Evolutionary conservation across 1,140 invertebrate genomes (phyloP), one percentile per base, ranked within the genome.

Genomic region (Zophobas atratus): DNA sequence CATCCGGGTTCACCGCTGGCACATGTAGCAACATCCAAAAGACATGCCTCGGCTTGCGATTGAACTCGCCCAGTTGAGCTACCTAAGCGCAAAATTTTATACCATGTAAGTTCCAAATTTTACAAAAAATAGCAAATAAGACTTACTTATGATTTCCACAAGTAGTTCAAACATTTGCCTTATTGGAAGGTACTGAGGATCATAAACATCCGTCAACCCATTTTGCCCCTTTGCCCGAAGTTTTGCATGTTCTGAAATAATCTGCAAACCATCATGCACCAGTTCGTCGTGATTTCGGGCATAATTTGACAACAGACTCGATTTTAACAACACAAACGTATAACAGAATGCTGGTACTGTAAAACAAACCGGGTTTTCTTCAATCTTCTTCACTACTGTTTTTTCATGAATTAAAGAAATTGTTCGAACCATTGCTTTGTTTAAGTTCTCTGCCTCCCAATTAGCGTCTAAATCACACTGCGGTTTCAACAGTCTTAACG

Each of bases 131-230:
- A 20, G 20, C 20, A 20, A 20, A 20, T 20, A 20, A 20, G 78
- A 88, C 88, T 89, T 84, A 90, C 93, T 91, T 81, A 97, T 95
- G 2, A 98, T 88, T 77, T 96, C 90, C 46, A 98, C 91, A 5
- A 98, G 88, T 20, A 97, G 86, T 55, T 92, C 88, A 81, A 97
- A 92, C 89, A 98, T 94, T 76, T 95, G 91, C 81, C 91, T 90
- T 55, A 93, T 89, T 1, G 97, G 97, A 77, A 98, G 88, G 51
- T 94, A 90, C 67, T 89, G 87, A 0, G 96, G 96, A 87, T 95
- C 91, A 70, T 91, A 89, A 53, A 90, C 84, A 79, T 92, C 90
- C 39, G 88, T 87, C 0, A 86, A 80, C 73, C 89, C 86, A 5
- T 82, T 79, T 20, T 77, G 72, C 2, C 84, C 79, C 46, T 84